Percentiles rank a stretch among this genome's conserved stretches.
Evolutionary conservation across 2,888 invertebrate species (phyloP).

Genomic region (Lycocerus yunnanus): DNA sequence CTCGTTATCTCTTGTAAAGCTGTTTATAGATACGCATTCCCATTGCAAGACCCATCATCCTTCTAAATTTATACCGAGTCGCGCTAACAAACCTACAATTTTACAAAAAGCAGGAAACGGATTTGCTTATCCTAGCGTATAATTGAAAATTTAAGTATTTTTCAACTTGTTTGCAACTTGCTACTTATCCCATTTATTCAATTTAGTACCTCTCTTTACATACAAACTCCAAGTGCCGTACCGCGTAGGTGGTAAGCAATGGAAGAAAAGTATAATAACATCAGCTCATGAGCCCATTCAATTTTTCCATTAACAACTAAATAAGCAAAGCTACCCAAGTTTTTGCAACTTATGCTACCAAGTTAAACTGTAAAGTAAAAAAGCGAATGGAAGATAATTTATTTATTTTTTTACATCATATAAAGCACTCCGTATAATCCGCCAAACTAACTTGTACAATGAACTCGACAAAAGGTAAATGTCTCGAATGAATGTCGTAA

Average conservation of each 20-base stretch:
- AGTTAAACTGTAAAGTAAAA: background rate
- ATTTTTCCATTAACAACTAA: background rate
- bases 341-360: background rate
- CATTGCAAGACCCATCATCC: slow-evolving; percentile 10
- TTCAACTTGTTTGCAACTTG: slow-evolving; percentile 29
- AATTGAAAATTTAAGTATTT: slow-evolving; percentile 35
- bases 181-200: slow-evolving; percentile 17
- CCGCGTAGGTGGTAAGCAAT: background rate
- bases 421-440: background rate
- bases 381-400: background rate
- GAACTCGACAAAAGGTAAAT: slow-evolving; percentile 2
- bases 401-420: background rate
- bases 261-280: background rate
- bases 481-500: slow-evolving; percentile 8
- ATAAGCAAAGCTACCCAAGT: background rate
- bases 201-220: background rate
- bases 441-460: background rate
- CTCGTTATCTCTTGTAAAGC: slow-evolving; percentile 30
- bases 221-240: background rate
- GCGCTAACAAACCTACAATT: slow-evolving; percentile 23
- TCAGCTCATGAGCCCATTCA: background rate
- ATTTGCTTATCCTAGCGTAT: slow-evolving; percentile 35
- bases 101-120: slow-evolving; percentile 35
- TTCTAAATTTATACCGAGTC: background rate
- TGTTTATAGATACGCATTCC: slow-evolving; percentile 30